Conservation (phyloP, 2,113 vertebrate species). For the Capreolus pygargus region DNA sequence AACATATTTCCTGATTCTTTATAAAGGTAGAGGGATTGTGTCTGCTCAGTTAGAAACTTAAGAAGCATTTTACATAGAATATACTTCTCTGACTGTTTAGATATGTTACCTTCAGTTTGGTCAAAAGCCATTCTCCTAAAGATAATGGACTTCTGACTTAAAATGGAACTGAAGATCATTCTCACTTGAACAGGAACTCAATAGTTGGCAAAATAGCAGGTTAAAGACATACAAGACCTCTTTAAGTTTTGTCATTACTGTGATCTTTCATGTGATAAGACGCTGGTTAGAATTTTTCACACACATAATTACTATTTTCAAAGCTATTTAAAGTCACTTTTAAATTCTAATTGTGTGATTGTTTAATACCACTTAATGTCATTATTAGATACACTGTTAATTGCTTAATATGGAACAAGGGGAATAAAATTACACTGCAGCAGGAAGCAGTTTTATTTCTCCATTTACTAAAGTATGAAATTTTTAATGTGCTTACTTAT, state of each 20-base stretch:
- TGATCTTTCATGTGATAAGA: conserved; percentile 8
- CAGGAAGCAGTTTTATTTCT: conserved; percentile 24
- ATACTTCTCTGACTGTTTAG: neutral
- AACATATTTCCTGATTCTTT: neutral
- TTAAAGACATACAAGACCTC: neutral
- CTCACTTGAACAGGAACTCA: conserved; percentile 27
- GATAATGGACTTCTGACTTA: conserved; percentile 12
- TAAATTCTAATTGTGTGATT: conserved; percentile 41
- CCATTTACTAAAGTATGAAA: neutral
- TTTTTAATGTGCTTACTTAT: neutral
- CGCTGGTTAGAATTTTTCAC: conserved; percentile 30
- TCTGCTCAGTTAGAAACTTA: conserved; percentile 31
- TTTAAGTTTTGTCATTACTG: conserved; percentile 16
- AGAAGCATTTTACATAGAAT: neutral
- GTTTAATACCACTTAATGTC: conserved; percentile 49
- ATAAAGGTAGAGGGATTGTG: neutral
- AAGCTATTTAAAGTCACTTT: neutral
- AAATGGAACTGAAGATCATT: conserved; percentile 31
- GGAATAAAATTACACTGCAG: neutral
- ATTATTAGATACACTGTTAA: conserved; percentile 22
- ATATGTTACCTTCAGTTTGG: conserved; percentile 8
- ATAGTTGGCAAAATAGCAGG: neutral
- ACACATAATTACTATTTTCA: conserved; percentile 54
- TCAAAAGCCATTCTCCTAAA: conserved; percentile 11
- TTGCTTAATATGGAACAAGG: neutral